These are phyloP conservation scores for Agrypnus murinus DNA, from an alignment of 2,888 invertebrate genomes.

Conservation along the genomic window DNA sequence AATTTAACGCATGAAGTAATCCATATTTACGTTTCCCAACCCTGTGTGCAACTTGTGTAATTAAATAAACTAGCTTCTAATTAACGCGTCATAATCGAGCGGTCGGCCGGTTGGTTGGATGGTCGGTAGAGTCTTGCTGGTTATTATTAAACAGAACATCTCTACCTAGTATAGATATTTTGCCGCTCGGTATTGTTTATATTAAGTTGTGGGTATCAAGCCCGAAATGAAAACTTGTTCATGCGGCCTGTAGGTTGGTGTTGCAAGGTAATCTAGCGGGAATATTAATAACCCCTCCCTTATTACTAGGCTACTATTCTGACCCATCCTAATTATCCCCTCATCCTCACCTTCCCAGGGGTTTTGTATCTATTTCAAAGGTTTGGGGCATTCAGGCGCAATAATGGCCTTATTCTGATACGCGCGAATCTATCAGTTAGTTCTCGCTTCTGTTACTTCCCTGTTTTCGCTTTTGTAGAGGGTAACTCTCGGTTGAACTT, in stretches of 20 bases:
- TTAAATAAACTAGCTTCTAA: slow-evolving; percentile 36
- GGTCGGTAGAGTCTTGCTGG: slow-evolving; percentile 3
- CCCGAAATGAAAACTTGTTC: slow-evolving; percentile 44
- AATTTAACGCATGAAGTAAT: slow-evolving; percentile 15
- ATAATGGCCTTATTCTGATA: slow-evolving; percentile 45
- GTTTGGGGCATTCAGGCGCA: slow-evolving; percentile 43
- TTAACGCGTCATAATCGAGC: slow-evolving; percentile 39
- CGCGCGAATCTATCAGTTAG: slow-evolving; percentile 36
- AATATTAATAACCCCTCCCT: slow-evolving; percentile 50
- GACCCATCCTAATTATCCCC: slow-evolving; percentile 50
- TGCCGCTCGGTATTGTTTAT: slow-evolving; percentile 40
- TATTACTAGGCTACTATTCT: slow-evolving; percentile 46
- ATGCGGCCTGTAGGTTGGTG: slow-evolving; percentile 36
- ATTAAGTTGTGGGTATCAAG: slow-evolving; percentile 39
- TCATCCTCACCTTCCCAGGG: slow-evolving; percentile 41
- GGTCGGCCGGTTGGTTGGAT: slow-evolving; percentile 16
- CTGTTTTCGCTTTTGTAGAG: slow-evolving; percentile 28
- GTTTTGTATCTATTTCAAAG: slow-evolving; percentile 48
- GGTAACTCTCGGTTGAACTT: slow-evolving; percentile 13
- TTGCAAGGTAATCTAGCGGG: slow-evolving; percentile 48
- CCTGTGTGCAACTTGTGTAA: slow-evolving; percentile 16
- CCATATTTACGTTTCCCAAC: slow-evolving; percentile 18
- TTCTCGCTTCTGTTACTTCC: slow-evolving; percentile 24
- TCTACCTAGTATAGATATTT: slow-evolving; percentile 26
- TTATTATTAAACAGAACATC: slow-evolving; percentile 38